Evolutionary conservation across 2,888 invertebrate species (phyloP).

Genomic region (Chirona hameri): DNA sequence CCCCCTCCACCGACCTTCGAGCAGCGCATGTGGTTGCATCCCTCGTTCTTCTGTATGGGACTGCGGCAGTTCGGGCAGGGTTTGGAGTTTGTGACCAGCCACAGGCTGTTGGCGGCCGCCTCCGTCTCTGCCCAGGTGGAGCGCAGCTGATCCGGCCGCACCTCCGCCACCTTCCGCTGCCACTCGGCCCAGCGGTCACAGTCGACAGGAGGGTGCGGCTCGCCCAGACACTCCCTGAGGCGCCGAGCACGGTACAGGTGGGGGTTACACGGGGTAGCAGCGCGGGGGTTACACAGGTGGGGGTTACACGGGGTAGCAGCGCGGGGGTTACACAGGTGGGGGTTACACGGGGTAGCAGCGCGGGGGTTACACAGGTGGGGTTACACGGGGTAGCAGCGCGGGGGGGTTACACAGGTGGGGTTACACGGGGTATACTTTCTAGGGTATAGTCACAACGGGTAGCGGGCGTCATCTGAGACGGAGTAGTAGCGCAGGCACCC

Average conservation of each 20-base stretch:
- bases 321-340: no score
- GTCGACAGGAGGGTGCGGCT: constrained; percentile 64
- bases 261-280: background rate
- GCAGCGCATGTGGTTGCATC: constrained; percentile 69
- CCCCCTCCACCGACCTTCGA: constrained; percentile 54
- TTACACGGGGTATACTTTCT: no score
- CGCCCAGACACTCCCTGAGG: constrained; percentile 55
- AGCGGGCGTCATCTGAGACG: no score
- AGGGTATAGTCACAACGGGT: no score
- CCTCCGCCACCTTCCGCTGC: constrained; percentile 58
- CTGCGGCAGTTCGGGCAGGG: constrained; percentile 67
- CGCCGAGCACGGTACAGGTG: constrained; percentile 32
- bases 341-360: no score
- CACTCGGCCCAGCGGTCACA: constrained; percentile 62
- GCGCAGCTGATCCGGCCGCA: constrained; percentile 61
- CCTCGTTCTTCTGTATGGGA: constrained; percentile 66
- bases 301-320: no score
- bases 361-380: no score
- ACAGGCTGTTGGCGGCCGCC: constrained; percentile 61
- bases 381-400: no score
- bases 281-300: no score
- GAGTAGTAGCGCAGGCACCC: no score
- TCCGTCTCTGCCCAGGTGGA: constrained; percentile 53
- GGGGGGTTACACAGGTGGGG: no score
- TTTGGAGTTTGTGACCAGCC: constrained; percentile 68